Conservation (phyloP, 2,888 invertebrate genomes). For the Rhagonycha fulva region DNA sequence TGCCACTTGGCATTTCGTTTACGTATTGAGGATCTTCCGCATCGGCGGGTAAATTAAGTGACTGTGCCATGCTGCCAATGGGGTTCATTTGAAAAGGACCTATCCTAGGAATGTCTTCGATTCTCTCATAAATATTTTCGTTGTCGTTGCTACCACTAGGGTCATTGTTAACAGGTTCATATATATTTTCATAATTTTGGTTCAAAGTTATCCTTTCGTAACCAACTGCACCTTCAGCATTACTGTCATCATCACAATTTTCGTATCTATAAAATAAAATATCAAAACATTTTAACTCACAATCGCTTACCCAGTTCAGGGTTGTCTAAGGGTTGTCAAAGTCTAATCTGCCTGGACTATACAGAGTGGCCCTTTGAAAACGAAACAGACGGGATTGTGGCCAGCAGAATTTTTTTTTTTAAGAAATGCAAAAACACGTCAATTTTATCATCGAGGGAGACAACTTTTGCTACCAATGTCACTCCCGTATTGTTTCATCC, state of each 20-base stretch:
- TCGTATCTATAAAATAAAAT: conserved; percentile 44
- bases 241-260: conserved; percentile 59
- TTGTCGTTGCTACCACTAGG: conserved; percentile 51
- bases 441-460: too few species aligned
- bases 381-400: too few species aligned
- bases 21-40: conserved; percentile 17
- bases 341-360: too few species aligned
- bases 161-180: conserved; percentile 57
- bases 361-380: too few species aligned
- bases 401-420: too few species aligned
- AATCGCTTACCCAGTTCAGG: neutral
- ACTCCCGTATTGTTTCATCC: too few species aligned
- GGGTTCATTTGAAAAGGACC: conserved; percentile 31
- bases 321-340: too few species aligned
- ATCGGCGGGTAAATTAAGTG: conserved; percentile 3
- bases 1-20: conserved; percentile 39
- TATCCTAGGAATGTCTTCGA: conserved; percentile 36
- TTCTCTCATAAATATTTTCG: conserved; percentile 52
- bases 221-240: conserved; percentile 61
- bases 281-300: neutral
- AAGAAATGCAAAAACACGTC: too few species aligned
- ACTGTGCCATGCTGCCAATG: conserved; percentile 28
- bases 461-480: too few species aligned
- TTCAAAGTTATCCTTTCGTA: conserved; percentile 45
- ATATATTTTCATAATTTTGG: conserved; percentile 60